Base-by-base conservation (phyloP, 2,797 vertebrate genomes). In the Xyrichtys novacula region DNA sequence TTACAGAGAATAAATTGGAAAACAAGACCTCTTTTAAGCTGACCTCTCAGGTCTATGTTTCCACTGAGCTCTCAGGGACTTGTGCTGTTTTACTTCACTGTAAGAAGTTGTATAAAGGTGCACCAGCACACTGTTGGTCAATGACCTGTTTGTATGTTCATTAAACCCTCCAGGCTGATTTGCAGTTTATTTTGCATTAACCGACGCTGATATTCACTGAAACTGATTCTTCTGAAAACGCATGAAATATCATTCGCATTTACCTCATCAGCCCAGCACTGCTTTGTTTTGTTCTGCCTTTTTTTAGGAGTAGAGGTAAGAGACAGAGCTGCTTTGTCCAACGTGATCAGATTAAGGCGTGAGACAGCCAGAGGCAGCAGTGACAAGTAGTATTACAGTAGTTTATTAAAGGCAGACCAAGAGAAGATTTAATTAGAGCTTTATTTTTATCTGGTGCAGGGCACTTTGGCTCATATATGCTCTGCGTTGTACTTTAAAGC, bases 281-380 rank as follows among this genome's bases (percentile, higher is more conserved):
- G 62, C 55, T 56, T 52, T 7, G 19, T 65, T 59, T 59, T 54
- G 32, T 34, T 59, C 44, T 17, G 36, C 43, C 6, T 19, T 22
- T 11, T n/a, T 19, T 29, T 44, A 61, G 36, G 67, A 71, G 75
- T 61, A 17, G 42, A 76, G 72, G 54, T 66, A 69, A 71, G 42
- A 71, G 69, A 78, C 76, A 50, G 64, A 64, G 67, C 68, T 75
- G 76, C 69, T 78, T 65, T 66, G 46, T 61, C 16, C 70, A 31
- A 76, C 76, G 64, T 74, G 74, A 64, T 77, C 75, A 80, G 67
- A 83, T 79, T 78, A 81, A 80, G 73, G 59, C n/a, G 23, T 29
- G 60, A 84, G 61, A 80, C 64, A 29, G 69, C 76, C 74, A 38
- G 54, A 61, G 80, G 84, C 75, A 54, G 54, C 63, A 68, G 52